Evolutionary conservation across 2,797 vertebrate genomes (phyloP).

Genomic region (Schizothorax lantsangensis): DNA sequence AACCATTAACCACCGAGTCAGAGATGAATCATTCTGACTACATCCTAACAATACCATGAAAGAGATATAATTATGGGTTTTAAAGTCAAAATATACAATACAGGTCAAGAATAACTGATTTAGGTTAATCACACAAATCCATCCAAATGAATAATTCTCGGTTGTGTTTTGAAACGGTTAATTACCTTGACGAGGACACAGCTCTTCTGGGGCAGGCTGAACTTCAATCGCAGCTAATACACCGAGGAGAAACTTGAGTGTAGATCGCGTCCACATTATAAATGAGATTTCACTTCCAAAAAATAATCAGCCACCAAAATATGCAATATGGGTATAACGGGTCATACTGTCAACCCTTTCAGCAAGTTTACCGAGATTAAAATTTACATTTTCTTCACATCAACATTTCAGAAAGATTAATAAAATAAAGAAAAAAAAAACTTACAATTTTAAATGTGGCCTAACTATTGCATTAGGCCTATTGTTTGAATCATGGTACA

Average conservation of each 20-base stretch:
- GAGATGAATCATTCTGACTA: slow-evolving; percentile 2
- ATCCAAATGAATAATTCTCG: not conserved
- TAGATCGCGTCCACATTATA: slow-evolving; percentile 57
- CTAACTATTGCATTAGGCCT: not conserved
- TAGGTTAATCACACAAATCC: not conserved
- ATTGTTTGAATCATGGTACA: not conserved
- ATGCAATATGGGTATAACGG: not conserved
- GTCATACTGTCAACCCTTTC: not conserved
- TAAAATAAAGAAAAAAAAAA: not conserved
- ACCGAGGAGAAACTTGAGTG: slow-evolving; percentile 58
- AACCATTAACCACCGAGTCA: not conserved
- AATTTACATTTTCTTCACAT: not conserved
- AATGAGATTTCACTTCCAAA: not conserved
- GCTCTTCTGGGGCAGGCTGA: slow-evolving; percentile 47
- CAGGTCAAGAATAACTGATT: not conserved
- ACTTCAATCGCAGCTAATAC: slow-evolving; percentile 42
- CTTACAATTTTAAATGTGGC: not conserved
- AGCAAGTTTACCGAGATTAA: not conserved
- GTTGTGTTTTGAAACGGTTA: not conserved
- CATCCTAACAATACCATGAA: not conserved
- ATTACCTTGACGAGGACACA: slow-evolving; percentile 75
- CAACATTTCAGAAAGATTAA: not conserved
- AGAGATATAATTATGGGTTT: not conserved
- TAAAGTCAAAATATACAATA: not conserved
- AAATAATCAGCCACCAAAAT: not conserved